These are phyloP conservation scores for Hydractinia echinata DNA, from an alignment of 30 jellyfish, hydroid and myxozoan species.

Conservation along the genomic window DNA sequence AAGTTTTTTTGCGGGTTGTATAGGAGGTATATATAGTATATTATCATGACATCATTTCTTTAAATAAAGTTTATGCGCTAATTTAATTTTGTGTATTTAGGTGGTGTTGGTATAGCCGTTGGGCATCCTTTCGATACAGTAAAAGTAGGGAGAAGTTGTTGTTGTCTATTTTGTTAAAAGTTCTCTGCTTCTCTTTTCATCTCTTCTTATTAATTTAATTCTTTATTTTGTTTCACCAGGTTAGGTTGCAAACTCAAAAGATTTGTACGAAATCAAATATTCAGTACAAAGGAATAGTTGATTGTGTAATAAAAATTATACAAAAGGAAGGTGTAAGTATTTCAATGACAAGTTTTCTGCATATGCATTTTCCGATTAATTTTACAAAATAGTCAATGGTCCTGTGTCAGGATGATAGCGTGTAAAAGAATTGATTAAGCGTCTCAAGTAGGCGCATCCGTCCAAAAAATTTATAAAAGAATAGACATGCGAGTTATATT, in stretches of 20 bases:
- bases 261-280: not conserved
- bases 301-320: not conserved
- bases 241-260: not conserved
- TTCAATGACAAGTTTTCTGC: no score
- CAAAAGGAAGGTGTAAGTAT: slow-evolving; percentile 6
- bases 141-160: slow-evolving; percentile 47
- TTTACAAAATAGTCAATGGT: no score
- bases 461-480: no score
- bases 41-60: not conserved
- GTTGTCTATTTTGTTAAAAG: no score
- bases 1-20: slow-evolving; percentile 4
- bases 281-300: not conserved
- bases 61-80: not conserved
- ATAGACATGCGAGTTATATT: no score
- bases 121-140: slow-evolving; percentile 98
- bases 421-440: no score
- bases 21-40: not conserved
- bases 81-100: slow-evolving; percentile 17
- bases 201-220: no score
- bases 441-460: no score
- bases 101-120: slow-evolving; percentile 73
- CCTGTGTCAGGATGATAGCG: no score
- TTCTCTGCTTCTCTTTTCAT: no score
- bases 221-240: not conserved
- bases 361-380: no score